Evolutionary conservation across 2,888 invertebrate genomes (phyloP).

Genomic region (Dryobotodes eremita): DNA sequence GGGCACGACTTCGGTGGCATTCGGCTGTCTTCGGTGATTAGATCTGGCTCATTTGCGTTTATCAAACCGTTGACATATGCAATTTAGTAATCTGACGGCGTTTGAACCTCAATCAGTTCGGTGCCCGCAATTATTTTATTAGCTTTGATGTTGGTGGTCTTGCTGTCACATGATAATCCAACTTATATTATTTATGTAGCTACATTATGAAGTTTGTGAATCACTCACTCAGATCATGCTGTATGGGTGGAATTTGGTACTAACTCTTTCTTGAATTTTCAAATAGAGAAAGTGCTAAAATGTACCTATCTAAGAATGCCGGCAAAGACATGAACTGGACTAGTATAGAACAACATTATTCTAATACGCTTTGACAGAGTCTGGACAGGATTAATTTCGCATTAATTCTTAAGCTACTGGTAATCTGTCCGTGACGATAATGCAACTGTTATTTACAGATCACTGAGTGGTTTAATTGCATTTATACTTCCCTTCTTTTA

Average conservation of each 20-base stretch:
- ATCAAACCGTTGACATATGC: slow-evolving; percentile 75
- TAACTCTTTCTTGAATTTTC: background rate
- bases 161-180: slow-evolving; percentile 40
- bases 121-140: slow-evolving; percentile 69
- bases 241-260: background rate
- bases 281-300: background rate
- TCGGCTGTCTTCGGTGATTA: slow-evolving; percentile 72
- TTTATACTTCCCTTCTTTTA: slow-evolving; percentile 5
- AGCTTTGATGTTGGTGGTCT: slow-evolving; percentile 67
- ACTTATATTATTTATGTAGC: slow-evolving; percentile 27
- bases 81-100: slow-evolving; percentile 73
- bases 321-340: background rate
- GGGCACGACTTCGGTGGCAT: slow-evolving; percentile 74
- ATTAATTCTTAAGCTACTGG: background rate
- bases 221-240: background rate
- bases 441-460: slow-evolving; percentile 6
- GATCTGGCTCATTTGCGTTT: slow-evolving; percentile 74
- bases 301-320: background rate
- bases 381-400: background rate
- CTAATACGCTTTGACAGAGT: background rate
- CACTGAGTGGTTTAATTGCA: slow-evolving; percentile 20
- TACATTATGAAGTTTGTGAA: slow-evolving; percentile 19
- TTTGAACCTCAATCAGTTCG: slow-evolving; percentile 66
- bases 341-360: background rate
- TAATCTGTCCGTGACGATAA: slow-evolving; percentile 7